Percentiles rank a stretch among this genome's conserved stretches.
phyloP scores from a whole-genome alignment of 2,888 invertebrate species.

The Bombylius major region DNA sequence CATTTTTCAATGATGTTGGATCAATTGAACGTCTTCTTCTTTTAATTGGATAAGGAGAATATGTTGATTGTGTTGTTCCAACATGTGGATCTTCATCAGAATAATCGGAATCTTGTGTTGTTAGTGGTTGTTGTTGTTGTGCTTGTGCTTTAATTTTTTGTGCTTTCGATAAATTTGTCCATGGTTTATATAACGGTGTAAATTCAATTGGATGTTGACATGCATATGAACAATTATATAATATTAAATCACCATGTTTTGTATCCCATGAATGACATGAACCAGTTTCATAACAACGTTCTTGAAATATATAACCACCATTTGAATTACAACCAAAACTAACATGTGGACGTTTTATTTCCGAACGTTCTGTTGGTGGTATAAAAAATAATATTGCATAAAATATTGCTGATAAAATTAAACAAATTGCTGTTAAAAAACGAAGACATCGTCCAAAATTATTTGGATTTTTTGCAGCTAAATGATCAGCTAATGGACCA shows the following conservation, averaged over 20 bases:
- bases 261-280: conserved; percentile 55
- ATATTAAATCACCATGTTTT: conserved; percentile 49
- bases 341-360: conserved; percentile 44
- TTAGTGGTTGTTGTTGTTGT: too few species aligned
- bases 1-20: conserved; percentile 12
- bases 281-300: conserved; percentile 53
- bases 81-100: conserved; percentile 32
- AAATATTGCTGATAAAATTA: conserved; percentile 54
- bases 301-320: conserved; percentile 60
- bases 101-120: conserved; percentile 15
- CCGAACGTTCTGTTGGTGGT: conserved; percentile 50
- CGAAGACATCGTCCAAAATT: conserved; percentile 51
- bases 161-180: conserved; percentile 27
- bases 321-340: conserved; percentile 57
- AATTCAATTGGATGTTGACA: conserved; percentile 42
- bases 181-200: conserved; percentile 31
- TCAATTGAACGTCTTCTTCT: too few species aligned
- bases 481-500: conserved; percentile 61
- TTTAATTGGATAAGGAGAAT: too few species aligned
- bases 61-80: not conserved
- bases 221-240: conserved; percentile 58
- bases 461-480: conserved; percentile 31
- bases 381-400: conserved; percentile 55
- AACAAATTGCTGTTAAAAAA: conserved; percentile 51
- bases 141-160: conserved; percentile 32